A percentile compares a stretch with the other conserved stretches of the same genome.
Conservation (phyloP, 2,888 invertebrate species). For the Anagyrus pseudococci region DNA sequence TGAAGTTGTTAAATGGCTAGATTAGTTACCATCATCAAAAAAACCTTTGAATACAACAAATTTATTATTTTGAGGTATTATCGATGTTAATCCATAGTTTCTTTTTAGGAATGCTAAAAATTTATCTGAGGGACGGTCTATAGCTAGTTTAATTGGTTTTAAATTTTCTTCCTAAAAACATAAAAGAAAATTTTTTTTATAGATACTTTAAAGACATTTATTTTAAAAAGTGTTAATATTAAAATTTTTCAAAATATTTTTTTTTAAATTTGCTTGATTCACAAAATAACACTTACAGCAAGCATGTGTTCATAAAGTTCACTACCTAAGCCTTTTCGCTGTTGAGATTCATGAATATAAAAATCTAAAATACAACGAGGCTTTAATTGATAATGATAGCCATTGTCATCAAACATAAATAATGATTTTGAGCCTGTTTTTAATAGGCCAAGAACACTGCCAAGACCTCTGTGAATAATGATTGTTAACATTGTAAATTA, state of each 20-base stretch:
- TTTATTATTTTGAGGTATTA: constrained; percentile 85
- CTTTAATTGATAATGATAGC: constrained; percentile 77
- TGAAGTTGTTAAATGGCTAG: no score
- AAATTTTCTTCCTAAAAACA: constrained; percentile 71
- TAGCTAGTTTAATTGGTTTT: constrained; percentile 78
- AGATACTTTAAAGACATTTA: no score
- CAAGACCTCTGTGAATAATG: constrained; percentile 73
- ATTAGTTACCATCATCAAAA: constrained; percentile 67
- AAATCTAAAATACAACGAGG: constrained; percentile 93
- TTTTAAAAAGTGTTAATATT: no score
- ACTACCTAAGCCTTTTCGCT: constrained; percentile 86
- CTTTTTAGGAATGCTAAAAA: constrained; percentile 84
- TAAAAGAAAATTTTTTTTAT: background rate
- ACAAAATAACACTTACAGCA: constrained; percentile 64
- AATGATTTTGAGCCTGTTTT: constrained; percentile 91
- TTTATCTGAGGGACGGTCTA: constrained; percentile 92
- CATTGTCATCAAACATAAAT: constrained; percentile 79
- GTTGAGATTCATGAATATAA: constrained; percentile 83
- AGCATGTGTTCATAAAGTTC: constrained; percentile 88
- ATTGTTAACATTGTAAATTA: constrained; percentile 4
- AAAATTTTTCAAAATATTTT: no score
- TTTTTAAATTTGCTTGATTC: no score
- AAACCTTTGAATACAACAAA: constrained; percentile 87
- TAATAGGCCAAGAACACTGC: constrained; percentile 80
- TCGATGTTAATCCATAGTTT: constrained; percentile 73